Percentiles rank a stretch among this genome's conserved stretches.
Evolutionary conservation across 2,888 invertebrate genomes (phyloP).

Genomic region (Drosophila mettleri): DNA sequence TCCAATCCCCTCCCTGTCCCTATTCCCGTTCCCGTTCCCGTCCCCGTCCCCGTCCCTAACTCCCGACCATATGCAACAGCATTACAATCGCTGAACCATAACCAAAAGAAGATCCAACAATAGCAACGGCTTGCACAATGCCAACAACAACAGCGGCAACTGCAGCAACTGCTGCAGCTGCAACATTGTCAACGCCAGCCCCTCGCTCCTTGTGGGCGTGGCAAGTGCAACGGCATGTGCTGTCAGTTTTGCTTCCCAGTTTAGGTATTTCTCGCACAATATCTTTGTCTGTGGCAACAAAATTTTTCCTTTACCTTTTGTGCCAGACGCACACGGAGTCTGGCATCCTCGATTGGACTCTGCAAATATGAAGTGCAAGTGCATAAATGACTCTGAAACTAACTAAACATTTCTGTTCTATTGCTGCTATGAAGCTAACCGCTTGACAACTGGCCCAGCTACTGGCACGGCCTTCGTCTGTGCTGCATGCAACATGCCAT

Average conservation of each 20-base stretch:
- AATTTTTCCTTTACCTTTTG: slow-evolving; percentile 3
- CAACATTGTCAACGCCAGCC: slow-evolving; percentile 42
- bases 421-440: slow-evolving; percentile 25
- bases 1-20: no score
- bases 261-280: slow-evolving; percentile 9
- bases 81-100: slow-evolving; percentile 65
- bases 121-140: slow-evolving; percentile 23
- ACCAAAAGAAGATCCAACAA: slow-evolving; percentile 33
- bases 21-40: no score
- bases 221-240: slow-evolving; percentile 29
- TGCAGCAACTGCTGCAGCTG: slow-evolving; percentile 13
- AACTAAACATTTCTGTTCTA: slow-evolving; percentile 39
- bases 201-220: slow-evolving; percentile 9
- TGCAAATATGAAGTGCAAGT: slow-evolving; percentile 55
- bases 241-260: slow-evolving; percentile 15
- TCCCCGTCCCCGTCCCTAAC: background rate
- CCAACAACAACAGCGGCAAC: slow-evolving; percentile 12
- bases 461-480: background rate
- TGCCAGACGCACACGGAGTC: background rate
- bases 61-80: slow-evolving; percentile 41
- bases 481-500: slow-evolving; percentile 24
- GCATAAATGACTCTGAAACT: slow-evolving; percentile 36
- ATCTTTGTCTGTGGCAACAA: background rate
- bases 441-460: slow-evolving; percentile 15
- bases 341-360: slow-evolving; percentile 8